phyloP scores from a whole-genome alignment of 1,140 invertebrate genomes.

The Drosophila nikananu region DNA sequence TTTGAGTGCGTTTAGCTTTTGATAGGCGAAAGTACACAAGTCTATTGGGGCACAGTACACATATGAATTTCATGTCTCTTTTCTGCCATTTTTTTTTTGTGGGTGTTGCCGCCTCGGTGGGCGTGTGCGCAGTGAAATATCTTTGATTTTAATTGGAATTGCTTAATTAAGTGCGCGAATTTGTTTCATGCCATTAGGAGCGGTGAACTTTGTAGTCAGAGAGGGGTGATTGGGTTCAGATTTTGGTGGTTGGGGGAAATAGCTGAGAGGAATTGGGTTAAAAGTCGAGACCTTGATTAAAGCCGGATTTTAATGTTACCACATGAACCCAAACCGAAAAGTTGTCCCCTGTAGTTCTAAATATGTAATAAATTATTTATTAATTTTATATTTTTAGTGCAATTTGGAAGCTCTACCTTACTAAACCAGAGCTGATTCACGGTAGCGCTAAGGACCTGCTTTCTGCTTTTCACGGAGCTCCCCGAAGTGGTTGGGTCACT shows the following conservation, averaged over 20 bases:
- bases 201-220: constrained; percentile 30
- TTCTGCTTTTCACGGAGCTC: not conserved
- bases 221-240: constrained; percentile 27
- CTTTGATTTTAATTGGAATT: constrained; percentile 70
- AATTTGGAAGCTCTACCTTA: not conserved
- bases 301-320: not conserved
- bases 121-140: constrained; percentile 56
- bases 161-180: constrained; percentile 70
- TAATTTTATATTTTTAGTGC: not conserved
- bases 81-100: constrained; percentile 19
- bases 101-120: constrained; percentile 63
- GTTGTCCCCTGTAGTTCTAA: not conserved
- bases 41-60: constrained; percentile 39
- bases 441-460: not conserved
- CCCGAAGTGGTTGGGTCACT: no score
- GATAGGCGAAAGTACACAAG: constrained; percentile 73
- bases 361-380: not conserved
- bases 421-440: not conserved
- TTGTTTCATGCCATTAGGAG: constrained; percentile 28
- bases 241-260: constrained; percentile 12
- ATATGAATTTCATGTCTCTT: constrained; percentile 33
- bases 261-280: constrained; percentile 4
- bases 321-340: not conserved
- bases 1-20: constrained; percentile 78
- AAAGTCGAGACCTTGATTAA: not conserved